These are phyloP conservation scores for Anguilla rostrata DNA, from an alignment of 2,113 vertebrate genomes.

Conservation along the genomic window DNA sequence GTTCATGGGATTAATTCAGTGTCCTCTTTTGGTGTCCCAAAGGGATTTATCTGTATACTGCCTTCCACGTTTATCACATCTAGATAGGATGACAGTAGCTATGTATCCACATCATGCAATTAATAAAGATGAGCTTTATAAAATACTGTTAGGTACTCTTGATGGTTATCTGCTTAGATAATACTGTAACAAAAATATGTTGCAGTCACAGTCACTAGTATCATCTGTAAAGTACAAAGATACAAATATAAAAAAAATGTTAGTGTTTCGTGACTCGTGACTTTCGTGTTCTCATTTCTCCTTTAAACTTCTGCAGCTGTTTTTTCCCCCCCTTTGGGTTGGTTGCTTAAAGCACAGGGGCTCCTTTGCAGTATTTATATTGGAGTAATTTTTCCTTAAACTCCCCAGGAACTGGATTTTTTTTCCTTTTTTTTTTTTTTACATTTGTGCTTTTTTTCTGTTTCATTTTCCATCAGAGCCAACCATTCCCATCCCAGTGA, in stretches of 20 bases:
- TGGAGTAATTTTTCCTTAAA: neutral
- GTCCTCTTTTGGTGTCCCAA: neutral
- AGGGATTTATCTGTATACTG: neutral
- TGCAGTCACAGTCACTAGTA: neutral
- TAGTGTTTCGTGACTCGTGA: neutral
- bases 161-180: neutral
- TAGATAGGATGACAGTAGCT: neutral
- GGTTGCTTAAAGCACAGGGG: neutral
- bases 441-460: neutral
- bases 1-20: conserved; percentile 2
- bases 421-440: neutral
- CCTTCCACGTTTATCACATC: neutral
- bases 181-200: neutral
- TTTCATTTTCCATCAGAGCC: conserved; percentile 12
- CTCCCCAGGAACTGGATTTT: conserved; percentile 1
- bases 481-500: conserved; percentile 25
- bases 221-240: neutral
- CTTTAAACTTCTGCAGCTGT: neutral
- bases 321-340: neutral
- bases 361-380: neutral
- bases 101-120: neutral
- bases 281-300: neutral
- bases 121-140: neutral
- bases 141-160: neutral
- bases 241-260: neutral